These are phyloP conservation scores for Drosophila pegasa DNA, from an alignment of 2,888 invertebrate genomes.

Conservation along the genomic window DNA sequence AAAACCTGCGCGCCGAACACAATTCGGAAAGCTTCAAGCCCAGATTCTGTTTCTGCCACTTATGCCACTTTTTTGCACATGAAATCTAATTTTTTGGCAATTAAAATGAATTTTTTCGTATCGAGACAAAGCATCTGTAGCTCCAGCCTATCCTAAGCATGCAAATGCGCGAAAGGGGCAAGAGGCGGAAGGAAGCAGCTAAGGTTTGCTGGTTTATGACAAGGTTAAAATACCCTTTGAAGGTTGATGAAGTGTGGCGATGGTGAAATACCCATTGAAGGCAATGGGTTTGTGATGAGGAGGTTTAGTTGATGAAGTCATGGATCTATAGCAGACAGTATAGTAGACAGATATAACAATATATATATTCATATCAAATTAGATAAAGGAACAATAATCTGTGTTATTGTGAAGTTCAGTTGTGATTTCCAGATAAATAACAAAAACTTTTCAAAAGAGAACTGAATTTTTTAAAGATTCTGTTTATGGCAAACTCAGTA, in stretches of 20 bases:
- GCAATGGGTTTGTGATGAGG: no score
- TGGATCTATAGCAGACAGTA: not conserved
- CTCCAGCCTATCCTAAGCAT: constrained; percentile 4
- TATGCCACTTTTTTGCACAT: constrained; percentile 41
- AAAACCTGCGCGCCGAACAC: constrained; percentile 21
- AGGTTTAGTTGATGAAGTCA: no score
- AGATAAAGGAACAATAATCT: not conserved
- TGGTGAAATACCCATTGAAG: constrained; percentile 18
- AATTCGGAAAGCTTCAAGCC: constrained; percentile 36
- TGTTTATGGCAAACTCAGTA: no score
- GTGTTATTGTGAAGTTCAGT: not conserved
- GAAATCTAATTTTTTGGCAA: constrained; percentile 56
- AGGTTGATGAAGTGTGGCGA: no score
- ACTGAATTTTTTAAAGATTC: not conserved
- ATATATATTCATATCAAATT: no score
- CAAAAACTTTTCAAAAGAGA: not conserved
- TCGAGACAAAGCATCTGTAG: constrained; percentile 41
- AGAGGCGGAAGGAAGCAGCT: constrained; percentile 6
- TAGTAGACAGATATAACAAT: not conserved
- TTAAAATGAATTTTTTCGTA: constrained; percentile 62
- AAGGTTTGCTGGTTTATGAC: not conserved
- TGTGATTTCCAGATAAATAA: no score
- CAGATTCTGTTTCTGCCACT: constrained; percentile 25
- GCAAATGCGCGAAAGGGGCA: constrained; percentile 14
- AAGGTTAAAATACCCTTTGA: constrained; percentile 26